Conservation (phyloP, 2,888 invertebrate species). For the Craniophora ligustri region DNA sequence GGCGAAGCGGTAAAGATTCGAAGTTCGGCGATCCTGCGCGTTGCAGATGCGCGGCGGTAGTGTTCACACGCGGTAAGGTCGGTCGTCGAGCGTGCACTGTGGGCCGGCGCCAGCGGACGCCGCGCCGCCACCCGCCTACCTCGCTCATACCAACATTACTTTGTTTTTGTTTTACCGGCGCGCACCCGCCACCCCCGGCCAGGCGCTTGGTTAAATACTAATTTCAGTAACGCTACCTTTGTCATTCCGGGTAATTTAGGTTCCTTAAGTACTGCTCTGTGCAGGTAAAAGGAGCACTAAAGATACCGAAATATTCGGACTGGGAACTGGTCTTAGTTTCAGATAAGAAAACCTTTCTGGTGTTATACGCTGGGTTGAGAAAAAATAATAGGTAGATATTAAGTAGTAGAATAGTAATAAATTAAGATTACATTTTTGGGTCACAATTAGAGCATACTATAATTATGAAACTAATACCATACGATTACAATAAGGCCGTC, state of each 20-base stretch:
- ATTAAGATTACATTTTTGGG: too few relatives aligned
- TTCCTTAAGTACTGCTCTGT: conserved; percentile 18
- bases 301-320: background rate
- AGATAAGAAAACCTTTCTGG: background rate
- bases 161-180: conserved; percentile 69
- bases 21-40: conserved; percentile 62
- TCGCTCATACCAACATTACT: conserved; percentile 60
- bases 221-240: conserved; percentile 55
- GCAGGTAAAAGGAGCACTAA: conserved; percentile 1
- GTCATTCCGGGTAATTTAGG: conserved; percentile 41
- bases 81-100: conserved; percentile 79
- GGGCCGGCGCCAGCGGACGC: conserved; percentile 59
- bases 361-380: background rate
- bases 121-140: conserved; percentile 68
- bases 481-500: too few relatives aligned
- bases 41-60: conserved; percentile 65
- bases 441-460: too few relatives aligned
- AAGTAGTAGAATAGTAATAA: too few relatives aligned
- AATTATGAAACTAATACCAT: too few relatives aligned
- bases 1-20: conserved; percentile 42
- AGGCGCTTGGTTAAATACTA: conserved; percentile 35
- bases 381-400: too few relatives aligned
- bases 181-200: conserved; percentile 50
- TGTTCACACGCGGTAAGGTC: conserved; percentile 73
- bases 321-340: too few relatives aligned